These are phyloP conservation scores for Tolmerus cingulatus DNA, from an alignment of 2,888 invertebrate genomes.

Conservation along the genomic window DNA sequence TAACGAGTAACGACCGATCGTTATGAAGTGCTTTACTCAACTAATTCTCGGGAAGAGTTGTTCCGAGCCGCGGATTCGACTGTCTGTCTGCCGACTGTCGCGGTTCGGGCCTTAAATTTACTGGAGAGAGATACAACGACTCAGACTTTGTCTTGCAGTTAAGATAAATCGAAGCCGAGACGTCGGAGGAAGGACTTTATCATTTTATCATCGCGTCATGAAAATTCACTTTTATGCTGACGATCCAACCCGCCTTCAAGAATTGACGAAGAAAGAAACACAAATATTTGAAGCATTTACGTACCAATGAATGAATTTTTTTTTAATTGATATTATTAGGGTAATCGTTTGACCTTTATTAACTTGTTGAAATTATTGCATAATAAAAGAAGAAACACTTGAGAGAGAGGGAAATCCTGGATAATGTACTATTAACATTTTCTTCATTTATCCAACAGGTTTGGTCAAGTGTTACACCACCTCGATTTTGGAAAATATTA, in stretches of 20 bases:
- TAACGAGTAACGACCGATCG: slow-evolving; percentile 5
- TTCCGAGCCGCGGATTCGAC: background rate
- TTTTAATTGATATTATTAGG: background rate
- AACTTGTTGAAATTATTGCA: background rate
- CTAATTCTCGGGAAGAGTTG: background rate
- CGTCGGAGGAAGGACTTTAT: background rate
- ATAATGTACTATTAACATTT: background rate
- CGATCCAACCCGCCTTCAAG: background rate
- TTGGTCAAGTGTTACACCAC: too few species aligned
- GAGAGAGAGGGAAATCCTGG: background rate
- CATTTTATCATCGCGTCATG: background rate
- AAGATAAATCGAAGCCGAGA: background rate
- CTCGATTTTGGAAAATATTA: too few species aligned
- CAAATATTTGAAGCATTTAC: background rate
- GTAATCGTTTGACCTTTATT: background rate
- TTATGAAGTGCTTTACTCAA: background rate
- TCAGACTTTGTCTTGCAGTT: background rate
- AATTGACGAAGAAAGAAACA: background rate
- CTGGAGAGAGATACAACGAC: background rate
- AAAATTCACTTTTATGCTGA: background rate
- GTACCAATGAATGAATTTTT: background rate
- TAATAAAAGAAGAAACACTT: background rate
- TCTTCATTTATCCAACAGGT: too few species aligned
- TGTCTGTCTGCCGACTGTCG: background rate
- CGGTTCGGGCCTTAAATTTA: background rate